Percentiles rank a stretch among this genome's conserved stretches.
Evolutionary conservation across 2,113 vertebrate species (phyloP).

Genomic region (Ceyx cyanopectus): DNA sequence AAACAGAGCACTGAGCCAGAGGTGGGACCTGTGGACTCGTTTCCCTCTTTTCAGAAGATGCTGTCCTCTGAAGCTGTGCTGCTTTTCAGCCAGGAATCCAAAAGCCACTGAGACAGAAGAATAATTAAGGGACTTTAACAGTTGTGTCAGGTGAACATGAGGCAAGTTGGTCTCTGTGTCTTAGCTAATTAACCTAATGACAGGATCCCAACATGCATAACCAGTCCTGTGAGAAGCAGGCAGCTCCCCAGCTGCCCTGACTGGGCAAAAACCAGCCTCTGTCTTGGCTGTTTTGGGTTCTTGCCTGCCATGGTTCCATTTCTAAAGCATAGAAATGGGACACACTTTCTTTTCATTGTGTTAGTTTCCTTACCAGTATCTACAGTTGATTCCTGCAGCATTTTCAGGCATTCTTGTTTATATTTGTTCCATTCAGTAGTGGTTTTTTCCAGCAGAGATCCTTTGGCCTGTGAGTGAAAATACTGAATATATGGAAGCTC

Average conservation of each 20-base stretch:
- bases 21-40: background rate
- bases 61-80: background rate
- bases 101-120: background rate
- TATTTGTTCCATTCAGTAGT: constrained; percentile 86
- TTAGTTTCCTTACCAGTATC: constrained; percentile 75
- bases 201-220: background rate
- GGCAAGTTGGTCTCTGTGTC: background rate
- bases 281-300: background rate
- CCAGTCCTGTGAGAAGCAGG: background rate
- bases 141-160: background rate
- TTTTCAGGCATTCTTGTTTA: constrained; percentile 84
- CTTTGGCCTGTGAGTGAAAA: constrained; percentile 78
- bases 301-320: background rate
- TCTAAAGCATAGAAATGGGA: background rate
- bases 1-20: background rate
- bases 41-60: background rate
- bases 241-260: background rate
- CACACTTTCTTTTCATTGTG: background rate
- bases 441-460: constrained; percentile 83
- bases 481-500: background rate
- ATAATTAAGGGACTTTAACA: background rate
- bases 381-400: constrained; percentile 62
- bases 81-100: background rate
- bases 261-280: background rate
- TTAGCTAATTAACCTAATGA: background rate